Conservation (phyloP, 1,140 invertebrate species). For the Conopomorpha cramerella region DNA sequence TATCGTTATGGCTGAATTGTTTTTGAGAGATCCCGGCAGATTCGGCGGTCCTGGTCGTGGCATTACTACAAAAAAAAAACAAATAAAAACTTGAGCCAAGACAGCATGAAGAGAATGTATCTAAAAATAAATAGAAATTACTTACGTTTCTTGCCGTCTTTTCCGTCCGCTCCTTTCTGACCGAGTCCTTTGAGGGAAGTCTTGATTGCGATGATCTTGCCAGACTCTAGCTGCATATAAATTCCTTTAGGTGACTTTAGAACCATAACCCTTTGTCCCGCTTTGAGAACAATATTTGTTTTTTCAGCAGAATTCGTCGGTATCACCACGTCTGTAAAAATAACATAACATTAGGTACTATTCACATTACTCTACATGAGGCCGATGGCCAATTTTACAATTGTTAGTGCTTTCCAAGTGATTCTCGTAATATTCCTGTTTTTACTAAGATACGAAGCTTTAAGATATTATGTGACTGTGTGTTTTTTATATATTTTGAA, state of each 20-base stretch:
- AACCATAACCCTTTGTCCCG: slow-evolving; percentile 91
- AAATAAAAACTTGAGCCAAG: not conserved
- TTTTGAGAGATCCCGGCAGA: slow-evolving; percentile 67
- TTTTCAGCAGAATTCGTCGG: slow-evolving; percentile 89
- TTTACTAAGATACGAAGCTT: too few relatives aligned
- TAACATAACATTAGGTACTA: slow-evolving; percentile 5
- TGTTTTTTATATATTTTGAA: too few relatives aligned
- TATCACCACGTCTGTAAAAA: slow-evolving; percentile 81
- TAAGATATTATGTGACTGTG: too few relatives aligned
- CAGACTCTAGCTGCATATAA: slow-evolving; percentile 92
- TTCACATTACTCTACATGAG: too few relatives aligned
- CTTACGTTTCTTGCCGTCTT: slow-evolving; percentile 59
- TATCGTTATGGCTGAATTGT: slow-evolving; percentile 70
- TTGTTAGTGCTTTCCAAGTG: too few relatives aligned
- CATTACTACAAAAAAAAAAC: slow-evolving; percentile 34
- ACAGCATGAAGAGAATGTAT: not conserved
- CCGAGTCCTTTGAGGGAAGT: slow-evolving; percentile 73
- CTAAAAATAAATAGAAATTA: not conserved
- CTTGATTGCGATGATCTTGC: slow-evolving; percentile 95
- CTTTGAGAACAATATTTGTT: slow-evolving; percentile 84
- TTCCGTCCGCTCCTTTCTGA: slow-evolving; percentile 64
- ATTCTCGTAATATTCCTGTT: too few relatives aligned
- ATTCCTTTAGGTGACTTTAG: slow-evolving; percentile 94
- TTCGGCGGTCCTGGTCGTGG: slow-evolving; percentile 47
- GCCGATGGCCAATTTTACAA: too few relatives aligned